phyloP scores from a whole-genome alignment of 2,113 vertebrate species.

The Corythornis cristatus region DNA sequence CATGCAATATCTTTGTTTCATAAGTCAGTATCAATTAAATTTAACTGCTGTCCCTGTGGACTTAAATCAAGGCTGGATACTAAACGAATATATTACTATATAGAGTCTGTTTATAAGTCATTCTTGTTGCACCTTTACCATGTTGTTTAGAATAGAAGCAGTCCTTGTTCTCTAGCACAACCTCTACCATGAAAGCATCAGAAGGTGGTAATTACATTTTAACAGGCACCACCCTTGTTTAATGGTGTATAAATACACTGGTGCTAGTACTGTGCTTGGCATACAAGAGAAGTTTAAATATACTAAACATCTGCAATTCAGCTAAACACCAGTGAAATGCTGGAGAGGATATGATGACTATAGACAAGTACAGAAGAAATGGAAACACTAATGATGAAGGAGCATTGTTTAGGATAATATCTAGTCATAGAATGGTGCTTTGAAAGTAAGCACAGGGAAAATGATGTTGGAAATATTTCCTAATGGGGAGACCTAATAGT shows the following conservation, averaged over 20 bases:
- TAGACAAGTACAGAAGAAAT: neutral
- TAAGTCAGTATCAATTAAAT: neutral
- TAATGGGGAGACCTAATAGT: neutral
- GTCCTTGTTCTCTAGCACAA: neutral
- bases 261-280: neutral
- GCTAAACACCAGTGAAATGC: neutral
- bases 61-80: neutral
- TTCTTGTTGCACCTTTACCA: constrained; percentile 16
- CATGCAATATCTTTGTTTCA: neutral
- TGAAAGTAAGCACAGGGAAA: neutral
- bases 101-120: neutral
- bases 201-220: constrained; percentile 23
- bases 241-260: neutral
- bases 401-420: neutral
- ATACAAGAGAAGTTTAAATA: neutral
- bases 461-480: neutral
- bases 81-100: neutral
- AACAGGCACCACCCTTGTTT: constrained; percentile 22
- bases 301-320: neutral
- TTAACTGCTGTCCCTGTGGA: neutral
- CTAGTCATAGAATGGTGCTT: neutral
- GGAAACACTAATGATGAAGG: neutral
- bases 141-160: neutral
- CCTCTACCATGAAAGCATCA: neutral
- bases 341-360: neutral